Evolutionary conservation across 2,888 invertebrate genomes (phyloP).

Genomic region (Panorpa germanica): DNA sequence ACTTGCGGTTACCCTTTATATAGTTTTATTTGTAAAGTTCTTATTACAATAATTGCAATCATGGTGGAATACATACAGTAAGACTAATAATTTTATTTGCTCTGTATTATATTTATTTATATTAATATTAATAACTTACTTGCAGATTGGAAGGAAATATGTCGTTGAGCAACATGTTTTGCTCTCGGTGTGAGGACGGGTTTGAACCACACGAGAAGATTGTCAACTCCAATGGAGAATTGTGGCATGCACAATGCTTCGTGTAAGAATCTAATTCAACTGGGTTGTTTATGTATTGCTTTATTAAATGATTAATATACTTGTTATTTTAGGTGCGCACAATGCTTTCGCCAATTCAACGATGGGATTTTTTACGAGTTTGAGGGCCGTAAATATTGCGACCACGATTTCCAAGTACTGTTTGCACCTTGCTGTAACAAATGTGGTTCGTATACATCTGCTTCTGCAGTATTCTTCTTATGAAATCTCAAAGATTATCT

Average conservation of each 20-base stretch:
- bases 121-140: constrained; percentile 2
- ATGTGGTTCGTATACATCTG: constrained; percentile 31
- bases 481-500: no score
- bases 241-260: constrained; percentile 98
- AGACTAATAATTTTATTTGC: no score
- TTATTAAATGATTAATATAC: constrained; percentile 6
- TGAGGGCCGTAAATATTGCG: constrained; percentile 97
- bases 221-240: constrained; percentile 94
- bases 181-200: constrained; percentile 89
- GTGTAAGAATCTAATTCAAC: constrained; percentile 50
- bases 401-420: constrained; percentile 94
- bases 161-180: constrained; percentile 85
- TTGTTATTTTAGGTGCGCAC: constrained; percentile 61
- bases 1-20: no score
- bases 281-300: neutral
- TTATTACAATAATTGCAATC: no score
- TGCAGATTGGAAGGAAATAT: constrained; percentile 28
- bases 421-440: constrained; percentile 86
- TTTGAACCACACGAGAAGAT: constrained; percentile 96
- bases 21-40: no score
- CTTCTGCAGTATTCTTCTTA: neutral
- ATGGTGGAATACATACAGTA: no score
- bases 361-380: constrained; percentile 98
- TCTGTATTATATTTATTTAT: no score
- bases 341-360: constrained; percentile 94